Evolutionary conservation across 1,140 invertebrate species (phyloP), one percentile per base, ranked within the genome.

Genomic region (Drosophila persimilis): DNA sequence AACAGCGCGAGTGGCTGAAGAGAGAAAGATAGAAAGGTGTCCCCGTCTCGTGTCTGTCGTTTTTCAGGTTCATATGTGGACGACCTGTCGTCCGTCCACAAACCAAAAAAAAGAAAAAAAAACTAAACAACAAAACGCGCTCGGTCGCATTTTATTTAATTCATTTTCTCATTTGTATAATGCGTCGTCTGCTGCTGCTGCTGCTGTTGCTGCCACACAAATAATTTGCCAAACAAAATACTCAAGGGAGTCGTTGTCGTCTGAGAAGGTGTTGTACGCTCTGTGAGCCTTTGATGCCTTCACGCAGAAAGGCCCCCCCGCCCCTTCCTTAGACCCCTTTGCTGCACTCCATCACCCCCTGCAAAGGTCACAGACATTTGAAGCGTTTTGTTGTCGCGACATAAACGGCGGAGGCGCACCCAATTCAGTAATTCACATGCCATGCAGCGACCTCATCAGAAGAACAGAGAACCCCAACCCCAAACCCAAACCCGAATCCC

Each of bases 331-430:
- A 17, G 17, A 17, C 17, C 17, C 29, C 17, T 8, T n/a, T 15
- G 24, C 43, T 17, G 17, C 7, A 50, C 29, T 3, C 3, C 31
- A 3, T 35, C 17, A 2, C 15, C 20, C 26, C 48, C 31, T 22
- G 29, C 31, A 75, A 88, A 88, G 81, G 83, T 86, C 81, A 83
- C 78, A 88, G 83, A 86, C 81, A 81, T 88, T 81, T 86, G 41
- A 81, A 88, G 71, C 59, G 62, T 71, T 75, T 63, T 79, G 72
- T 75, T 74, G 81, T 81, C 78, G 78, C 65, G 85, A 66, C 72
- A 74, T 50, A 39, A 55, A 29, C 63, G 54, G 46, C 35, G 71
- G 35, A 39, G 35, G 54, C 72, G 72, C 72, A 55, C 72, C 72
- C 72, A 75, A 75, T 75, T 75, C 72, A 59, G 70, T 51, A 57